Conservation (phyloP, 2,113 vertebrate genomes). For the Sylvietta virens region DNA sequence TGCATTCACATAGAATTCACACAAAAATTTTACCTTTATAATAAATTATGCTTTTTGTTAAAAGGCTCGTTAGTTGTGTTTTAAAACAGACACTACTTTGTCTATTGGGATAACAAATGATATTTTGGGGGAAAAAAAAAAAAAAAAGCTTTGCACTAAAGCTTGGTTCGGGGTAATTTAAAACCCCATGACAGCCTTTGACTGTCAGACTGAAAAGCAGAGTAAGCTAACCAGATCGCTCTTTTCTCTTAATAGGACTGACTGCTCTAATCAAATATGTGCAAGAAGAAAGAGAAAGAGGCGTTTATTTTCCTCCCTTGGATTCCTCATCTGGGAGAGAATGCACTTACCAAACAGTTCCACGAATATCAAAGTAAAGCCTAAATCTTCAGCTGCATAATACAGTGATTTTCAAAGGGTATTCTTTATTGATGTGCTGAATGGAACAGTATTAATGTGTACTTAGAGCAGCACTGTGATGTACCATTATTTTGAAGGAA, state of each 20-base stretch:
- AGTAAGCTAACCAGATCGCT: slow-evolving; percentile 34
- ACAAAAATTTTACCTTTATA: background rate
- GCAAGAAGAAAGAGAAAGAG: slow-evolving; percentile 26
- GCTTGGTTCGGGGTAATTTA: slow-evolving; percentile 31
- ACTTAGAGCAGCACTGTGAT: background rate
- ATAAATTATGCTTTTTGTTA: background rate
- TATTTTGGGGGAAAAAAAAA: background rate
- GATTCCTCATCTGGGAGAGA: slow-evolving; percentile 25
- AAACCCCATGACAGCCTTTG: slow-evolving; percentile 33
- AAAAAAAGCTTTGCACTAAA: background rate
- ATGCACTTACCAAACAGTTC: slow-evolving; percentile 13
- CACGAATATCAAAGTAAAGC: slow-evolving; percentile 19
- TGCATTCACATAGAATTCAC: background rate
- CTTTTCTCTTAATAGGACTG: background rate
- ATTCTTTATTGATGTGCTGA: background rate
- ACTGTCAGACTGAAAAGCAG: slow-evolving; percentile 36
- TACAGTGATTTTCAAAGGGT: background rate
- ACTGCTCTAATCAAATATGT: slow-evolving; percentile 19
- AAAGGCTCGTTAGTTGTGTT: slow-evolving; percentile 5
- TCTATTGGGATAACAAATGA: background rate
- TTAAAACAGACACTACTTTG: slow-evolving; percentile 40
- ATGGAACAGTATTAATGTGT: background rate
- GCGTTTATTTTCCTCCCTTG: background rate
- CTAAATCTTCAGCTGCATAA: background rate
- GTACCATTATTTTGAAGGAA: background rate